Base-by-base conservation (phyloP, 2,113 vertebrate species). In the Aspidoscelis tigris region DNA sequence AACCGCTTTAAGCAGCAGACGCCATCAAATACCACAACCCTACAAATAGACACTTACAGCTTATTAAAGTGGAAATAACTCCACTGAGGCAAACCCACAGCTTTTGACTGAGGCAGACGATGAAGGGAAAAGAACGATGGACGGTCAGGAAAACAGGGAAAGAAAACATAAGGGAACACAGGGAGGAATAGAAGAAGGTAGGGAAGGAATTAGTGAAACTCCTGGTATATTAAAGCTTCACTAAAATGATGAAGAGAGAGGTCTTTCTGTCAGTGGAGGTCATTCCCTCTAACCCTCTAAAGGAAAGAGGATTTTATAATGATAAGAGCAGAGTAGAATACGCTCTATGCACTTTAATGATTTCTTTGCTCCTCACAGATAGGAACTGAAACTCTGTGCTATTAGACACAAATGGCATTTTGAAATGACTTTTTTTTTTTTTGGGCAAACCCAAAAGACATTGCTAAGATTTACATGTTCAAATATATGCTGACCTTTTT, bases 401-500 rank as follows among this genome's bases (percentile, higher is more conserved):
- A 97, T 97, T 96, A 97, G 96, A 97, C 94, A 97, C 96, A 97
- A 98, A 98, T 98, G 97, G 96, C 97, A 98, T 99, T 98, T 98
- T 96, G 97, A 98, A 99, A 99, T 98, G 96, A 96, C 96, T 95
- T 97, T 96, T 96, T 95, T 96, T 92, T 96, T 96, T 94, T 96
- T 92, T 89, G 94, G 93, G 95, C 89, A 95, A 98, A 97, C 97
- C 96, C 97, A 97, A 98, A 98, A 99, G 97, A 98, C 97, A 96
- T 97, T 97, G 97, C 97, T 98, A 98, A 98, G 98, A 99, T 99
- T 99, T 98, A 98, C 98, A 98, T 99, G 98, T 99, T 98, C 97
- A 99, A 98, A 98, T 98, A 98, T 97, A 97, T 96, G 97, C 97
- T 99, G 98, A 99, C 98, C 98, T 99, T 99, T 99, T 96, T 98